These are phyloP conservation scores for Drosophila cognata DNA, from an alignment of 2,888 invertebrate genomes.

Conservation along the genomic window DNA sequence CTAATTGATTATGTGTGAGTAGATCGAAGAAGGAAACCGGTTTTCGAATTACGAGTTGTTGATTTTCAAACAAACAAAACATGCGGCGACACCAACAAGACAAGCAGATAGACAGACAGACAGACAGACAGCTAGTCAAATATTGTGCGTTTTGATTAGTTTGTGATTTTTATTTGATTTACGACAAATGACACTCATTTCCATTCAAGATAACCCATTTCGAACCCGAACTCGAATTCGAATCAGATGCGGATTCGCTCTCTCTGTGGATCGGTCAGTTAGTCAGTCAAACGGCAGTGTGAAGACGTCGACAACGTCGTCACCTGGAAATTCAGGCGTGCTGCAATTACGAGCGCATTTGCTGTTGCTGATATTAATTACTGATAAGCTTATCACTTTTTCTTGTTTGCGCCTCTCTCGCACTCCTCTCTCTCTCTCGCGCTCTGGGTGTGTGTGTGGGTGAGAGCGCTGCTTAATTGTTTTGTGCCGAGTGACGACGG, in stretches of 20 bases:
- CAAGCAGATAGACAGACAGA: background rate
- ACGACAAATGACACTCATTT: constrained; percentile 17
- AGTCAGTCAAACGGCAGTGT: background rate
- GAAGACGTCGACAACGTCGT: constrained; percentile 9
- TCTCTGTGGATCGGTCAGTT: constrained; percentile 4
- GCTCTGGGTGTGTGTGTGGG: constrained; percentile 8
- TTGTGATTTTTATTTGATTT: constrained; percentile 21
- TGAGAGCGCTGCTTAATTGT: constrained; percentile 40
- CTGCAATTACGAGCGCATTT: constrained; percentile 38
- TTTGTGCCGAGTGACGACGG: constrained; percentile 43
- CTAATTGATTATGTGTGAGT: constrained; percentile 31
- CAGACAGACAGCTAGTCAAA: constrained; percentile 10
- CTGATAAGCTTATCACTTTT: constrained; percentile 76
- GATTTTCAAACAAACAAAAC: constrained; percentile 36
- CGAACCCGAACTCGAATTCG: constrained; percentile 4
- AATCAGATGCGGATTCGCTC: background rate
- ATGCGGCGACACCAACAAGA: constrained; percentile 3
- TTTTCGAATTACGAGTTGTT: constrained; percentile 50
- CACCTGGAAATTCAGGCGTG: constrained; percentile 42
- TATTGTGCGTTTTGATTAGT: constrained; percentile 41
- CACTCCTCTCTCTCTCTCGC: background rate
- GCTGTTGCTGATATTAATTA: constrained; percentile 6
- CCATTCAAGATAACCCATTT: constrained; percentile 3
- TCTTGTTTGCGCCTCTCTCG: constrained; percentile 5
- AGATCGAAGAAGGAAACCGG: constrained; percentile 49